Evolutionary conservation across 2,797 vertebrate species (phyloP), one percentile per base, ranked within the genome.

Genomic region (Sebastes taczanowskii): DNA sequence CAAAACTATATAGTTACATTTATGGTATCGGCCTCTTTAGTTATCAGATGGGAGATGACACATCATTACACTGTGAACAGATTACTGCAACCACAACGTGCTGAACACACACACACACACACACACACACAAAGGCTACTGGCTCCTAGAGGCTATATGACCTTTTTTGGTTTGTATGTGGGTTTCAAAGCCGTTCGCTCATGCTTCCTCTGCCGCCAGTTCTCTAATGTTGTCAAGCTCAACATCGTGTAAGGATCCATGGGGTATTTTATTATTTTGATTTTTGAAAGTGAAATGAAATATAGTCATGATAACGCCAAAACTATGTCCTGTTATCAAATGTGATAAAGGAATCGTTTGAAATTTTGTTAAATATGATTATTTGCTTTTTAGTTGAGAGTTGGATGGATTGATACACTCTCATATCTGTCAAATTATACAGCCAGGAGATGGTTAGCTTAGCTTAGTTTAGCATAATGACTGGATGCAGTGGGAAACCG

Each of bases 141-240:
- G 59, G 32, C 55, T 22, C 22, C 32, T 16, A 8, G 42, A 49
- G 34, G 70, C 52, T 35, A 29, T 63, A 58, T 80, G 70, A 67
- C 73, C 49, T 63, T 77, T 77, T 35, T 71, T 14, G 49, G 64
- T 63, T 64, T 63, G 56, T 14, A n/a, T 52, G 49, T 78, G 35
- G 38, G 55, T 59, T 64, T 82, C 14, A 71, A 30, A 78, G 53
- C 29, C 42, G 46, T 62, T 25, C 5, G 22, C 34, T 56, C 11
- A 0, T 46, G 13, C 71, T 78, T 78, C 25, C 35, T 66, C 78
- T 38, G 4, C 62, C 52, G 53, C 60, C 55, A n/a, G 11, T 22
- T 74, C 22, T 71, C 20, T 59, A 7, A 63, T 68, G 3, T 59
- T 63, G 46, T 52, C 29, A n/a, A 53, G 38, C 29, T 76, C 35